A percentile compares a stretch with the other conserved stretches of the same genome.
Evolutionary conservation across 2,113 vertebrate species (phyloP).

Genomic region (Gadus chalcogrammus): DNA sequence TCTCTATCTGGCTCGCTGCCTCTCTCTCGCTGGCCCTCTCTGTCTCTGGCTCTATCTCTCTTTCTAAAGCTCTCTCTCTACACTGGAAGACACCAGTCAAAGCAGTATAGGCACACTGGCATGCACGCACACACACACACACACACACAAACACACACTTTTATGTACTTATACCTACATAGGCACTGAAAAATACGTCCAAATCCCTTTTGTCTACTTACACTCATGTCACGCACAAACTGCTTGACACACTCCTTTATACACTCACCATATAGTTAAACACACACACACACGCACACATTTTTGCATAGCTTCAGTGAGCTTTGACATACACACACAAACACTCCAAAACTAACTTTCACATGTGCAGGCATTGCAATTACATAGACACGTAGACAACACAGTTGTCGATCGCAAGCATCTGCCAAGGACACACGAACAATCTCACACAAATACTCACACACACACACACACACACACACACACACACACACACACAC

Average conservation of each 20-base stretch:
- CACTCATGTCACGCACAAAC: slow-evolving; percentile 31
- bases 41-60: not conserved
- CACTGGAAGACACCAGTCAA: not conserved
- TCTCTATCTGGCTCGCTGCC: not conserved
- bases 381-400: slow-evolving; percentile 46
- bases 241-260: slow-evolving; percentile 42
- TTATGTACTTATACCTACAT: slow-evolving; percentile 30
- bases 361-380: slow-evolving; percentile 38
- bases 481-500: slow-evolving; percentile 20
- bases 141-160: slow-evolving; percentile 10
- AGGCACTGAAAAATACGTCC: slow-evolving; percentile 53
- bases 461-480: slow-evolving; percentile 12
- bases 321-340: not conserved
- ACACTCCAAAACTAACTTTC: slow-evolving; percentile 28
- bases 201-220: slow-evolving; percentile 37
- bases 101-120: slow-evolving; percentile 10
- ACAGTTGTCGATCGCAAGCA: slow-evolving; percentile 36
- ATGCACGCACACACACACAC: slow-evolving; percentile 20
- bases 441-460: slow-evolving; percentile 22
- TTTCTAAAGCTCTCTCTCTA: slow-evolving; percentile 12
- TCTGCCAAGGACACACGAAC: slow-evolving; percentile 55
- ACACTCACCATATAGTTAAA: slow-evolving; percentile 32
- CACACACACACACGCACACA: not conserved
- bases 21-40: not conserved
- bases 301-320: too few relatives aligned